Evolutionary conservation across 2,797 vertebrate species (phyloP).

Genomic region (Macroramphosus scolopax): DNA sequence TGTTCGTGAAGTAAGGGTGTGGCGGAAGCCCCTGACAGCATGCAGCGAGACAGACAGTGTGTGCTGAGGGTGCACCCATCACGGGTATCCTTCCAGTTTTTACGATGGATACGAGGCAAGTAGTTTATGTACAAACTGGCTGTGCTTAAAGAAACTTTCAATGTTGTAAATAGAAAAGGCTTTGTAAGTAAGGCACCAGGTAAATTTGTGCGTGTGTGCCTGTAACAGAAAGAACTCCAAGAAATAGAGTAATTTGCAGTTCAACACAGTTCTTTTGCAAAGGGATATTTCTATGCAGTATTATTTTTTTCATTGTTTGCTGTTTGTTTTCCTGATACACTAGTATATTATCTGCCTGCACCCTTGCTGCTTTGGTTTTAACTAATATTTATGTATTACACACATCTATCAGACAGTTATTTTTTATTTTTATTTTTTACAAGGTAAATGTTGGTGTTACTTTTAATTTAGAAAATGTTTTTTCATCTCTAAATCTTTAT

Average conservation of each 20-base stretch:
- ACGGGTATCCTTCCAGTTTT: slow-evolving; percentile 64
- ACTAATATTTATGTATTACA: background rate
- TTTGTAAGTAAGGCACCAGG: background rate
- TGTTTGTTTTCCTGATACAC: too few species aligned
- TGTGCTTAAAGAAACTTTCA: background rate
- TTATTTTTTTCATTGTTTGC: too few species aligned
- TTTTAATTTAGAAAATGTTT: too few species aligned
- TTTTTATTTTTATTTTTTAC: too few species aligned
- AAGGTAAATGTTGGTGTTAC: too few species aligned
- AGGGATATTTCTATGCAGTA: too few species aligned
- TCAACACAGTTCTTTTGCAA: too few species aligned
- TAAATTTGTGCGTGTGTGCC: slow-evolving; percentile 7
- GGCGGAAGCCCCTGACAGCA: slow-evolving; percentile 46
- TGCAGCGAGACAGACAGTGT: slow-evolving; percentile 55
- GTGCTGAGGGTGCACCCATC: slow-evolving; percentile 50
- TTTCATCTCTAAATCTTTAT: too few species aligned
- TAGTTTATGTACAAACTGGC: slow-evolving; percentile 19
- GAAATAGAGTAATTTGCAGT: too few species aligned
- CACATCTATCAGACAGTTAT: background rate
- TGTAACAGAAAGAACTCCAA: slow-evolving; percentile 5
- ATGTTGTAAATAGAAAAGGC: background rate
- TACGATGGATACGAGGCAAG: slow-evolving; percentile 72
- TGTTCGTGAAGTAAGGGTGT: slow-evolving; percentile 35
- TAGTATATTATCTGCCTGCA: background rate
- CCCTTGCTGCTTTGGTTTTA: background rate